These are phyloP conservation scores for Alosa sapidissima DNA, from an alignment of 2,797 vertebrate genomes.

Conservation along the genomic window DNA sequence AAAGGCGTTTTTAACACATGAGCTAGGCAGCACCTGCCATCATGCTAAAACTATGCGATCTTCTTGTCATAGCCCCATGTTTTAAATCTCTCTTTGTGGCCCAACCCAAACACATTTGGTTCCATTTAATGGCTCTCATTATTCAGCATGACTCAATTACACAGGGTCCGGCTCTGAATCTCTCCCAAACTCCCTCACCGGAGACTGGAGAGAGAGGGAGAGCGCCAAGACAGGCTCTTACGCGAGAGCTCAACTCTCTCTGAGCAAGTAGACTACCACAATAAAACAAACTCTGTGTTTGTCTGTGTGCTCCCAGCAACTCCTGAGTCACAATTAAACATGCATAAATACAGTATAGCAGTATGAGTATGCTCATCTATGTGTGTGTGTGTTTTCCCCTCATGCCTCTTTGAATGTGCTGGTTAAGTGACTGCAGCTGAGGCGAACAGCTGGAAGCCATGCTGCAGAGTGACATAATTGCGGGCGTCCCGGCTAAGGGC, in stretches of 20 bases:
- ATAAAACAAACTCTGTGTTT: not conserved
- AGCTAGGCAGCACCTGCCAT: conserved; percentile 38
- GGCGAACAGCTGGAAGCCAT: conserved; percentile 16
- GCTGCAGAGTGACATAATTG: conserved; percentile 10
- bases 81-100: conserved; percentile 39
- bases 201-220: conserved; percentile 26
- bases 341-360: not conserved
- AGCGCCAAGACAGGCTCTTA: not conserved
- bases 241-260: not conserved
- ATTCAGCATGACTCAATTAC: conserved; percentile 37
- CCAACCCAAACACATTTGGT: conserved; percentile 64
- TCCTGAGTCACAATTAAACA: not conserved
- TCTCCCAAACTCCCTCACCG: conserved; percentile 27
- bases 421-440: conserved; percentile 1
- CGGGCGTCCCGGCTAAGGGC: not conserved
- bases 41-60: conserved; percentile 40
- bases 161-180: conserved; percentile 32
- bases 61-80: not conserved
- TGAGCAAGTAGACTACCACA: not conserved
- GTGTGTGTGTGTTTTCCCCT: conserved; percentile 6
- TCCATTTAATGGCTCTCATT: conserved; percentile 55
- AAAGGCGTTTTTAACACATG: conserved; percentile 36
- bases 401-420: conserved; percentile 17
- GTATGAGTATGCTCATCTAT: not conserved
- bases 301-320: too few species aligned